Evolutionary conservation across 2,888 invertebrate genomes (phyloP), one percentile per base, ranked within the genome.

Genomic region (Microctonus aethiopoides): DNA sequence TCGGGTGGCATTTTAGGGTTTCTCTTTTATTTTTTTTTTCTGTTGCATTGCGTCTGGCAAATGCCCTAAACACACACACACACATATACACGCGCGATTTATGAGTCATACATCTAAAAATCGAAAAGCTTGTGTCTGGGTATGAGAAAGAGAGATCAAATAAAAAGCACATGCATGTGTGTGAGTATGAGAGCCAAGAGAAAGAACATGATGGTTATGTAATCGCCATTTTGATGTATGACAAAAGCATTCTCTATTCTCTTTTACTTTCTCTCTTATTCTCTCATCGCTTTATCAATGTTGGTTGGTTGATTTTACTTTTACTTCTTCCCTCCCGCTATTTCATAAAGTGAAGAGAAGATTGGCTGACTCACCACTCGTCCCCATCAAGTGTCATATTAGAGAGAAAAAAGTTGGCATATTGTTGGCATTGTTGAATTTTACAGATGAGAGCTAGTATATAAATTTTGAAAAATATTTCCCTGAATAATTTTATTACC

Each of bases 171-270:
- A n/a, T 57, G n/a, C 39, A 54, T 61, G 11, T 20, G 11, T 29
- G 20, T n/a, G 26, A 34, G 11, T 29, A 20, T n/a, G 26, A 34
- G 56, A 41, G 26, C 57, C 36, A 70, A 70, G 72, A 63, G 67
- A 66, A 66, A 59, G 72, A 63, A 70, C 66, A 67, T 67, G 63
- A 41, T 34, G 52, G 56, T 69, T 34, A 62, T 66, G 70, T 72
- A 72, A 74, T 74, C 74, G 70, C 66, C 67, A 72, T 68, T 54
- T 41, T 68, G 74, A 74, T 74, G 72, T 72, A 70, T 66, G 63
- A 70, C 36, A 46, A 46, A 46, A 46, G 46, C 46, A 46, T 46
- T 46, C 46, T 46, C 46, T 46, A 46, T 46, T 46, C 46, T 46
- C 46, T 46, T 16, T 32, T 59, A 34, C 59, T 59, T 59, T 59